Base-by-base conservation (phyloP, 2,888 invertebrate genomes). In the Trissolcus japonicus region DNA sequence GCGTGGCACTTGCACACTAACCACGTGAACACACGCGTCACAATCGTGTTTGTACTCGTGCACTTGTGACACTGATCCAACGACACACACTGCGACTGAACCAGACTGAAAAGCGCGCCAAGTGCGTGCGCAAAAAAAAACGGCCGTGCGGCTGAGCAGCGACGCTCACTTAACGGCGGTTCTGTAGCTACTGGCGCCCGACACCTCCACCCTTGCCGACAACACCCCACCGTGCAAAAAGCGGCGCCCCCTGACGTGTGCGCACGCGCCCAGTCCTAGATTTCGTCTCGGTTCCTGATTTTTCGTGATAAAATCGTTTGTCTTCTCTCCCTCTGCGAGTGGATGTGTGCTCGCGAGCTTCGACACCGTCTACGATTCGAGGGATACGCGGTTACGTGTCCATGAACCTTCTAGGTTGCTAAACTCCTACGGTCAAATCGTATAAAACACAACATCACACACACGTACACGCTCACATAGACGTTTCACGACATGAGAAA, bases 261-360 rank as follows among this genome's bases (percentile, higher is more conserved):
- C 83, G 82, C 82, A 77, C 80, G 83, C 82, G 83, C 82, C 41
- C 57, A 80, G 82, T 74, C 84, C 84, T 87, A 85, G 84, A 86
- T 86, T 86, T 85, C 84, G 83, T 85, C 83, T 86, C 83, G 84
- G 81, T 82, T 85, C 82, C 85, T 86, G 86, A 86, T 87, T 87
- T 87, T 85, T 86, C 84, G 82, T 84, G 84, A 87, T 87, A 86
- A 87, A 87, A 87, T 86, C 87, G 85, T 87, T 87, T 87, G 85
- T 86, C 86, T 86, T 83, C 82, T 81, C 74, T 29, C 21, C 59
- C 35, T 6, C 11, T 62, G 67, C 83, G 81, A 85, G 83, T 83
- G 77, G 80, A 82, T 80, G 76, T 76, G 81, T 83, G 82, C 83
- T 80, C 84, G 80, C 83, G 82, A 83, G 84, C 83, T 79, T 72